These are phyloP conservation scores for Gorsachius goisagi DNA, from an alignment of 2,113 vertebrate species.

Conservation along the genomic window DNA sequence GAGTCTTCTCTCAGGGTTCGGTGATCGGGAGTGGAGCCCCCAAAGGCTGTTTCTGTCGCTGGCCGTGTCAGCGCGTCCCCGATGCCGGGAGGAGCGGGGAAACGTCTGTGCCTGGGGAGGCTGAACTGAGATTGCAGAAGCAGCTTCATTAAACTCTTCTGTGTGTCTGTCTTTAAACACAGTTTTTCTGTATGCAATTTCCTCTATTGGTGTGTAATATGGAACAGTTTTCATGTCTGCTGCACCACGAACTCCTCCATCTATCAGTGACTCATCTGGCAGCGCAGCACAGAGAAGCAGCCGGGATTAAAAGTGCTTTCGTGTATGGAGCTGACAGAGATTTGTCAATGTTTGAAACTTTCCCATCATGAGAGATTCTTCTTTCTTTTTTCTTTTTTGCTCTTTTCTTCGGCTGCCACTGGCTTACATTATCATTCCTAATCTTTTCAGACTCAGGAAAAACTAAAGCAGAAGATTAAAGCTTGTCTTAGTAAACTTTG, in stretches of 20 bases:
- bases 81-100: background rate
- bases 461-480: background rate
- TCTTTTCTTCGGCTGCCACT: background rate
- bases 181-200: background rate
- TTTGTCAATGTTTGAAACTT: background rate
- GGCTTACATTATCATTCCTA: background rate
- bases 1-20: background rate
- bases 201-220: background rate
- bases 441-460: background rate
- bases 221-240: background rate
- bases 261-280: constrained; percentile 26
- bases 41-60: background rate
- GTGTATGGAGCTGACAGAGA: background rate
- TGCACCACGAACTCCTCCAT: constrained; percentile 7
- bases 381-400: too few relatives aligned
- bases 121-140: background rate
- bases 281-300: background rate
- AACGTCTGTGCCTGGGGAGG: background rate
- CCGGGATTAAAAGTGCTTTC: background rate
- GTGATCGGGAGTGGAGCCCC: background rate
- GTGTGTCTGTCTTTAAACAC: background rate
- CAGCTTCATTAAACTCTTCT: background rate
- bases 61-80: background rate
- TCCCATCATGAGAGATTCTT: background rate
- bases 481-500: too few relatives aligned